Conservation (phyloP, 2,797 vertebrate species). For the Erpetoichthys calabaricus region DNA sequence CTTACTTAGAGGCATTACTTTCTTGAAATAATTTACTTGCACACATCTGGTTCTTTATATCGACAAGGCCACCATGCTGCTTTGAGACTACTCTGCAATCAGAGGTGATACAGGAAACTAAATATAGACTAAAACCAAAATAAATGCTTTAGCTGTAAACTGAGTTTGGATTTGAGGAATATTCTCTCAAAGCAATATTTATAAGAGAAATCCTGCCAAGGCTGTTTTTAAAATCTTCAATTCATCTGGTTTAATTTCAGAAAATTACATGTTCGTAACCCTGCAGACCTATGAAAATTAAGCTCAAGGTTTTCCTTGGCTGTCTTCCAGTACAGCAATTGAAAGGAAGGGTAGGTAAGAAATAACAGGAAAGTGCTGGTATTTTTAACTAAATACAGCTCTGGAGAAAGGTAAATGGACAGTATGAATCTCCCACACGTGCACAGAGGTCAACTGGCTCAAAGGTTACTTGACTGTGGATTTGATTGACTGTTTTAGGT, state of each 20-base stretch:
- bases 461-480: too few species aligned
- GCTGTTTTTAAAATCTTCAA: background rate
- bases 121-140: too few species aligned
- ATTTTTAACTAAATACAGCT: background rate
- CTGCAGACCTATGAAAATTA: background rate
- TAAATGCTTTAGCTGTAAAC: too few species aligned
- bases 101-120: too few species aligned
- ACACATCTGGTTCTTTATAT: too few species aligned
- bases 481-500: too few species aligned
- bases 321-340: background rate
- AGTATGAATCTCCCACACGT: background rate
- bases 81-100: too few species aligned
- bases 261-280: background rate
- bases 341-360: conserved; percentile 2
- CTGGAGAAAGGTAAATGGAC: background rate
- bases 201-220: too few species aligned
- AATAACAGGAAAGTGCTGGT: conserved; percentile 1
- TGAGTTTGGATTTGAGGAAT: background rate
- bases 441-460: background rate
- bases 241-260: background rate
- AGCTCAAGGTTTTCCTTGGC: conserved; percentile 1
- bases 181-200: background rate
- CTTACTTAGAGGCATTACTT: too few species aligned
- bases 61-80: too few species aligned
- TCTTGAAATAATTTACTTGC: too few species aligned